Evolutionary conservation across 2,888 invertebrate species (phyloP).

Genomic region (Phania funesta): DNA sequence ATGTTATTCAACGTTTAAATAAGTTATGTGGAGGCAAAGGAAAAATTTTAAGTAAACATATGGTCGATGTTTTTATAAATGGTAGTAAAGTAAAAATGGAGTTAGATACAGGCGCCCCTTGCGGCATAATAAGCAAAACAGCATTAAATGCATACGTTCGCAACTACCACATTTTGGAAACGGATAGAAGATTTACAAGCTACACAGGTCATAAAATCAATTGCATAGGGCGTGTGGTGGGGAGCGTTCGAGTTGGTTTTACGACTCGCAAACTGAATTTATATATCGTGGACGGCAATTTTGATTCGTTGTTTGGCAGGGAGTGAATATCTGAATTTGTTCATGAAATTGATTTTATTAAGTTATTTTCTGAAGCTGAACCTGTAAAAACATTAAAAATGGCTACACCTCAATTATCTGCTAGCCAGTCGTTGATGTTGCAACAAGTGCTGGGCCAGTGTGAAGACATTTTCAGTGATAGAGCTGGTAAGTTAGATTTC

Average conservation of each 20-base stretch:
- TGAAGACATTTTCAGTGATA: constrained; percentile 7
- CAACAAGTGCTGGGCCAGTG: background rate
- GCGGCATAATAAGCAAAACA: constrained; percentile 39
- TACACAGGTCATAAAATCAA: constrained; percentile 20
- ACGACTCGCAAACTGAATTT: constrained; percentile 26
- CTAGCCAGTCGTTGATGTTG: background rate
- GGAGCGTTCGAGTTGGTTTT: constrained; percentile 12
- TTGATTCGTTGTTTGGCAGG: constrained; percentile 23
- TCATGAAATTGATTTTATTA: constrained; percentile 28
- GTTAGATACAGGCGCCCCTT: constrained; percentile 44
- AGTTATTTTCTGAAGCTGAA: constrained; percentile 23
- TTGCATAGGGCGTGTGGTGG: constrained; percentile 1
- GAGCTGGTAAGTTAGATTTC: constrained; percentile 17
- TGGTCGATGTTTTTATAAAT: constrained; percentile 25
- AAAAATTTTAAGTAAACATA: background rate
- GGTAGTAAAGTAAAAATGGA: constrained; percentile 23
- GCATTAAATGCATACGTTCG: background rate
- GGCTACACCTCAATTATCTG: constrained; percentile 2
- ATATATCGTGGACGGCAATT: constrained; percentile 31
- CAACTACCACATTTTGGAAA: background rate
- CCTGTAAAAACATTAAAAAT: constrained; percentile 11
- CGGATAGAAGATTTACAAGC: constrained; percentile 33
- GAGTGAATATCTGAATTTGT: constrained; percentile 44
- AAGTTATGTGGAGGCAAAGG: background rate
- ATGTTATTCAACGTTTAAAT: background rate